Conservation (phyloP, 2,797 vertebrate genomes). For the Hyperoplus lanceolatus region DNA sequence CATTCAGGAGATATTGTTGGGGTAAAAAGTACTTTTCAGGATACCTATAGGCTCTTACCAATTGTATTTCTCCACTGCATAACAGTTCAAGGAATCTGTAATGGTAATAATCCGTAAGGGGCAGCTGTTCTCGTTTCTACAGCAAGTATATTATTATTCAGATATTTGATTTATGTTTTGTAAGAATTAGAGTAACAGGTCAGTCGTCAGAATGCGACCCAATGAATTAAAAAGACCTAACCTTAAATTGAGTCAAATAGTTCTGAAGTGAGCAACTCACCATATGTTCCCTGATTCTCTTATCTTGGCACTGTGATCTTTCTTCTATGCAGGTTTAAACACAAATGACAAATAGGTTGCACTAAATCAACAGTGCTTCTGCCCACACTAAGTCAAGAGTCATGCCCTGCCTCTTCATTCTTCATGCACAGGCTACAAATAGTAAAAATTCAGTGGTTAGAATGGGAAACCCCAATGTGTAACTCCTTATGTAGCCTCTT, state of each 20-base stretch:
- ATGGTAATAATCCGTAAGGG: neutral
- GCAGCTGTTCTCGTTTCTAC: neutral
- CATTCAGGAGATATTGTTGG: too few species aligned
- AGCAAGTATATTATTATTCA: slow-evolving; percentile 1
- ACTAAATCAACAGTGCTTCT: slow-evolving; percentile 5
- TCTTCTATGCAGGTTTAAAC: slow-evolving; percentile 6
- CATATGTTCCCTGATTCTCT: neutral
- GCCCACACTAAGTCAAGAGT: neutral
- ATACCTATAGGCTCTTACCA: too few species aligned
- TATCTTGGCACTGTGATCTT: neutral
- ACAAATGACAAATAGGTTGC: neutral
- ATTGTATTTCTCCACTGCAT: neutral
- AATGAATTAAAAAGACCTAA: neutral
- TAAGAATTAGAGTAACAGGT: neutral
- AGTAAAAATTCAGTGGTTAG: neutral
- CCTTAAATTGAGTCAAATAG: neutral
- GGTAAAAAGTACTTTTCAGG: too few species aligned
- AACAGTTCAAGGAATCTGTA: slow-evolving; percentile 27
- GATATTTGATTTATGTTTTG: slow-evolving; percentile 13
- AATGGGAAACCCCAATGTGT: neutral
- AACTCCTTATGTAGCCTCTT: neutral
- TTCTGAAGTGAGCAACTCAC: neutral
- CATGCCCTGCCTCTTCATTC: neutral
- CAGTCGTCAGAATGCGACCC: too few species aligned
- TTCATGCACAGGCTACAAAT: neutral